A percentile compares a stretch with the other conserved stretches of the same genome.
Conservation (phyloP, 2,888 invertebrate species). For the Dicranocentrus wangi region DNA sequence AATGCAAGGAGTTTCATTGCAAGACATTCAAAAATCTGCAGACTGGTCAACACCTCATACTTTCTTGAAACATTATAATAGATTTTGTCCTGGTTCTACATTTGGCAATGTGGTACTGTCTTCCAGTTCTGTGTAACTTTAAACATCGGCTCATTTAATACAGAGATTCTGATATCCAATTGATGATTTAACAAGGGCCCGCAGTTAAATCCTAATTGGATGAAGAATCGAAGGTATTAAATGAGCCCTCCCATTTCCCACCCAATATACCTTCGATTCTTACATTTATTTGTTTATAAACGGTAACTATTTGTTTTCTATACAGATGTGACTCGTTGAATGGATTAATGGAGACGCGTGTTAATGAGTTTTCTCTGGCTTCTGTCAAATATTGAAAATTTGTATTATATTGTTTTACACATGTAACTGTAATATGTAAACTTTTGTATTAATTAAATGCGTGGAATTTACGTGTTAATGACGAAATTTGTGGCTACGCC, state of each 20-base stretch:
- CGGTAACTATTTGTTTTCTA: no score
- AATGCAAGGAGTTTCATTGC: background rate
- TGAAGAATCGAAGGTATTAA: background rate
- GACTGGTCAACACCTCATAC: background rate
- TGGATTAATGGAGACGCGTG: no score
- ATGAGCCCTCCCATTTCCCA: background rate
- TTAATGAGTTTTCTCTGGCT: no score
- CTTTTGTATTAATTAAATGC: no score
- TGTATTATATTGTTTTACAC: no score
- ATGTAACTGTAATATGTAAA: no score
- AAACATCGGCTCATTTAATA: background rate
- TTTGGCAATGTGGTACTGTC: background rate
- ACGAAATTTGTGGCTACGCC: no score
- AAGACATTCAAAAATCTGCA: background rate
- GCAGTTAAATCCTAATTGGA: background rate
- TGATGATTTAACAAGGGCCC: background rate
- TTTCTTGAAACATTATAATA: background rate
- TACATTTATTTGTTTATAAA: no score
- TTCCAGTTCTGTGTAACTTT: background rate
- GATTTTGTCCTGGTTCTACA: background rate
- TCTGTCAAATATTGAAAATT: no score
- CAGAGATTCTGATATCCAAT: constrained; percentile 1
- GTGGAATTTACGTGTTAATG: no score
- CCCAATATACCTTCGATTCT: no score
- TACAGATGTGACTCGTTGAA: no score